Evolutionary conservation across 2,797 vertebrate genomes (phyloP), one percentile per base, ranked within the genome.

Genomic region (Helostoma temminkii): DNA sequence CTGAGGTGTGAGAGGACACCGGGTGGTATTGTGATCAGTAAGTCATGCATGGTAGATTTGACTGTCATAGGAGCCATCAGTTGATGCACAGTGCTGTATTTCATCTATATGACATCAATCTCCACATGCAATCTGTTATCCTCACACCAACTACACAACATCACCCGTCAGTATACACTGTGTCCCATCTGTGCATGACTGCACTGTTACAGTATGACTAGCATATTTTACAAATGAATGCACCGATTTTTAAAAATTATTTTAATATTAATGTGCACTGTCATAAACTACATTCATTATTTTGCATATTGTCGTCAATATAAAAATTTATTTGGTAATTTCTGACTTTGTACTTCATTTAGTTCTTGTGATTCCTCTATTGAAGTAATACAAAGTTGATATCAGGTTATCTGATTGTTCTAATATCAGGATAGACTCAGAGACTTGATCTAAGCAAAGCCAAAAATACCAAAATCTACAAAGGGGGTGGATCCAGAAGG

Each of bases 11-110:
- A n/a, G n/a, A n/a, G n/a, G n/a, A n/a, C n/a, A n/a, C n/a, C n/a
- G 30, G 43, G 28, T 47, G 34, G 21, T 25, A 10, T 8, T 71
- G 52, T 66, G 53, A 74, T 76, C 65, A 24, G 62, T 74, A 60
- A 71, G 76, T 74, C 62, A 58, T 12, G 41, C 46, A 21, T 57
- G 66, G 63, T 41, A 22, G 45, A 57, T 71, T 41, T 47, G 48
- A 68, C 62, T 81, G 77, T 86, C 68, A 73, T 26, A 18, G 50
- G 57, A 65, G 59, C 65, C 72, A 41, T 57, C 48, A 4, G 9
- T 45, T 86, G 85, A 90, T 88, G 70, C 75, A 89, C 87, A 75
- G 37, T 0, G 5, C 60, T 21, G 62, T 64, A 68, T 88, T 85
- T 82, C 18, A 14, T 86, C 69, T 82, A 42, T 79, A 69, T 50